These are phyloP conservation scores for Planococcus citri DNA, from an alignment of 1,140 invertebrate species.

Conservation along the genomic window DNA sequence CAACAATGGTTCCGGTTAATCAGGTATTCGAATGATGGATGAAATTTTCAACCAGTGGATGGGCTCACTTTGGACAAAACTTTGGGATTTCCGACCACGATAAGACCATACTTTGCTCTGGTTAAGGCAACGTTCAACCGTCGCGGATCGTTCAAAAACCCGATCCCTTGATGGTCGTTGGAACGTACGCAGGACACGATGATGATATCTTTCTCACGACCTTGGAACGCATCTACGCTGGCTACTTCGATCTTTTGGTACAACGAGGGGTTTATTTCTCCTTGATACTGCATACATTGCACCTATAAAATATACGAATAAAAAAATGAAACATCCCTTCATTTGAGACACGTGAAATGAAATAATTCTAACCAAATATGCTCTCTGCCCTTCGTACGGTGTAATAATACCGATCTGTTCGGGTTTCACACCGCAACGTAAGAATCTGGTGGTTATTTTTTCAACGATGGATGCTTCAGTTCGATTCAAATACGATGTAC, in stretches of 20 bases:
- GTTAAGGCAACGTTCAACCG: slow-evolving; percentile 97
- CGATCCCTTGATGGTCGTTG: slow-evolving; percentile 85
- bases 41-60: background rate
- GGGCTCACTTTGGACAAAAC: slow-evolving; percentile 71
- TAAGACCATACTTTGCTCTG: slow-evolving; percentile 92
- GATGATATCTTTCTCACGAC: slow-evolving; percentile 97
- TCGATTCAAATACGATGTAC: slow-evolving; percentile 95
- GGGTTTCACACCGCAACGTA: slow-evolving; percentile 89
- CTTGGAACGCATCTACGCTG: slow-evolving; percentile 97
- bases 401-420: slow-evolving; percentile 99
- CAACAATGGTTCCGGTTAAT: background rate
- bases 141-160: slow-evolving; percentile 93
- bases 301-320: slow-evolving; percentile 34
- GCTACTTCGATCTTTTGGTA: slow-evolving; percentile 99
- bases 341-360: background rate
- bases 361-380: slow-evolving; percentile 59
- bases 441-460: slow-evolving; percentile 86
- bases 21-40: no score
- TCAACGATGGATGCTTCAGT: slow-evolving; percentile 98
- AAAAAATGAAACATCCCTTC: no score
- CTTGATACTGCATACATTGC: slow-evolving; percentile 99
- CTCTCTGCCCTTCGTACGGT: slow-evolving; percentile 97
- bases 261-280: slow-evolving; percentile 85
- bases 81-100: slow-evolving; percentile 98
- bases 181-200: slow-evolving; percentile 92